Evolutionary conservation across 2,797 vertebrate species (phyloP), one percentile per base, ranked within the genome.

Genomic region (Mormyrus hasselquistii): DNA sequence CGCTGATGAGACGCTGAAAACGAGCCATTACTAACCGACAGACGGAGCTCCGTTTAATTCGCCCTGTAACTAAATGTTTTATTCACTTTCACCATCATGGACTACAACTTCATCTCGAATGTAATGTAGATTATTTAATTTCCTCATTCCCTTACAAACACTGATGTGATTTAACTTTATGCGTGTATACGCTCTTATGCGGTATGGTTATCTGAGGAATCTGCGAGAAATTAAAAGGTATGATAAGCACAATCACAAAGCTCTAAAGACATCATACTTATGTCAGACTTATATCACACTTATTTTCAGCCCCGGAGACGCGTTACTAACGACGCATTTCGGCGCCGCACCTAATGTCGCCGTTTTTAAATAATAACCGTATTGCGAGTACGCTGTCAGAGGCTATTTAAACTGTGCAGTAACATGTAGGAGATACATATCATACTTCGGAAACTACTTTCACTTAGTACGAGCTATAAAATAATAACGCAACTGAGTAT

Each of bases 261-360:
- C 41, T n/a, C 38, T 47, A 22, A 82, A 82, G 76, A 82, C 47
- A 82, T n/a, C 73, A 44, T 47, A 76, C 76, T 82, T n/a, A 79
- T 79, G 41, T 47, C 73, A 41, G 14, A 41, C 65, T 73, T 76
- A 76, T 16, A 41, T 76, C 34, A 76, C 69, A 76, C 69, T 76
- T 76, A 76, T 76, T 3, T 16, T 76, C 34, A 76, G 34, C 34
- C 34, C 5, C 69, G 69, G 69, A 76, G 34, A 41, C 34, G 34
- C 69, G 69, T 76, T 76, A 76, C 69, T 76, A 76, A 76, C 69
- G 69, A 76, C 69, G 69, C 69, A 41, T 34, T 14, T 76, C 34
- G 69, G 34, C 34, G 69, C 69, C 34, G 69, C 69, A 76, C 69
- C 69, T 76, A 76, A 76, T 76, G 69, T 76, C 69, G 69, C 69